Evolutionary conservation across 2,888 invertebrate genomes (phyloP).

Genomic region (Sarcophaga subvicina): DNA sequence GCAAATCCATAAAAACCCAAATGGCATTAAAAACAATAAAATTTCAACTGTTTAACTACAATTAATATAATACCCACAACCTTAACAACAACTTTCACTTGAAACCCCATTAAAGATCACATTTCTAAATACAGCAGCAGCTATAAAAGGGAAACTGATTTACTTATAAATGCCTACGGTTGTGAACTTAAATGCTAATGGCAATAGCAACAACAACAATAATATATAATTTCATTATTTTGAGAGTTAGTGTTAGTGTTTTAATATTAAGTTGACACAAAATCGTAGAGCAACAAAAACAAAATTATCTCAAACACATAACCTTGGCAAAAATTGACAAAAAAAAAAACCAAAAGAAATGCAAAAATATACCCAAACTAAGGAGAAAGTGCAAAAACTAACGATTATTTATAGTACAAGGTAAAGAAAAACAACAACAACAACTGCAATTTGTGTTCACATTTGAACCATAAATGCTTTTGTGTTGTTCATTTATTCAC

Average conservation of each 20-base stretch:
- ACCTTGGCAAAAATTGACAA: constrained; percentile 58
- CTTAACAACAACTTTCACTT: constrained; percentile 20
- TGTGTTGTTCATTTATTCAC: not conserved
- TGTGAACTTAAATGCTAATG: constrained; percentile 17
- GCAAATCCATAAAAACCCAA: too few species aligned
- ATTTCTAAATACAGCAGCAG: not conserved
- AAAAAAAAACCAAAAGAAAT: constrained; percentile 1
- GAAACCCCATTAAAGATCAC: not conserved
- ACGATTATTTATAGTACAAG: constrained; percentile 24
- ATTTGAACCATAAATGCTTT: constrained; percentile 27
- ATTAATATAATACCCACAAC: too few species aligned
- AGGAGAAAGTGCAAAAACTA: not conserved
- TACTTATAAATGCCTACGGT: not conserved
- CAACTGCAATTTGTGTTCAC: too few species aligned
- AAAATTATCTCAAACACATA: constrained; percentile 11
- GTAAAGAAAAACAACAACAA: constrained; percentile 26
- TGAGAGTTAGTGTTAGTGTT: not conserved
- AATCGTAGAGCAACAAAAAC: not conserved
- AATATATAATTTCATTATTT: not conserved
- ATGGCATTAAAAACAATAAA: too few species aligned
- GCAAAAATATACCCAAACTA: not conserved
- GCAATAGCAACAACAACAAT: not conserved
- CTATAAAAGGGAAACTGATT: not conserved
- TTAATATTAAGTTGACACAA: not conserved
- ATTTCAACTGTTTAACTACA: too few species aligned